Conservation (phyloP, 2,888 invertebrate genomes). For the Nemapogon koenigi region DNA sequence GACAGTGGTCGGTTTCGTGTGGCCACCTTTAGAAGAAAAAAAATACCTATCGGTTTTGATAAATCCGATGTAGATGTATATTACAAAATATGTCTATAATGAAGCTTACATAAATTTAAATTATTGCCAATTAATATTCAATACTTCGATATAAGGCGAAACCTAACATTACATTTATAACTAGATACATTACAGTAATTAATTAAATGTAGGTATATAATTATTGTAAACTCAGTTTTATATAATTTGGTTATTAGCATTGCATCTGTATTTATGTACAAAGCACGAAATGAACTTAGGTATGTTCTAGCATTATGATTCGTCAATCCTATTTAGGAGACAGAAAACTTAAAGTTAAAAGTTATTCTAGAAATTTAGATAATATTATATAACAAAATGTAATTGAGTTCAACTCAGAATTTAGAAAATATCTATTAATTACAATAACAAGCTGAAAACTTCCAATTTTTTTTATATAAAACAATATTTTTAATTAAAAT, state of each 20-base stretch:
- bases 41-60: too few relatives aligned
- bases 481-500: too few relatives aligned
- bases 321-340: constrained; percentile 41
- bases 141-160: not conserved
- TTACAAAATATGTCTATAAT: too few relatives aligned
- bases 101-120: not conserved
- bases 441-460: too few relatives aligned
- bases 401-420: too few relatives aligned
- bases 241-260: constrained; percentile 38
- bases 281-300: constrained; percentile 56
- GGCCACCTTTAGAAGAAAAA: too few relatives aligned
- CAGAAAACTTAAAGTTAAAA: constrained; percentile 20
- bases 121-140: constrained; percentile 1
- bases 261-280: constrained; percentile 45
- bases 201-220: not conserved
- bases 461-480: too few relatives aligned
- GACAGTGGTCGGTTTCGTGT: too few relatives aligned
- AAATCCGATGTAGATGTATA: too few relatives aligned
- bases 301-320: constrained; percentile 62
- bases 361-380: constrained; percentile 35
- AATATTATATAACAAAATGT: too few relatives aligned
- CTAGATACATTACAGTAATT: not conserved
- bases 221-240: constrained; percentile 7
- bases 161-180: not conserved
- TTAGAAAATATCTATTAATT: too few relatives aligned